These are phyloP conservation scores for Hedya salicella DNA, from an alignment of 2,888 invertebrate genomes.

Conservation along the genomic window DNA sequence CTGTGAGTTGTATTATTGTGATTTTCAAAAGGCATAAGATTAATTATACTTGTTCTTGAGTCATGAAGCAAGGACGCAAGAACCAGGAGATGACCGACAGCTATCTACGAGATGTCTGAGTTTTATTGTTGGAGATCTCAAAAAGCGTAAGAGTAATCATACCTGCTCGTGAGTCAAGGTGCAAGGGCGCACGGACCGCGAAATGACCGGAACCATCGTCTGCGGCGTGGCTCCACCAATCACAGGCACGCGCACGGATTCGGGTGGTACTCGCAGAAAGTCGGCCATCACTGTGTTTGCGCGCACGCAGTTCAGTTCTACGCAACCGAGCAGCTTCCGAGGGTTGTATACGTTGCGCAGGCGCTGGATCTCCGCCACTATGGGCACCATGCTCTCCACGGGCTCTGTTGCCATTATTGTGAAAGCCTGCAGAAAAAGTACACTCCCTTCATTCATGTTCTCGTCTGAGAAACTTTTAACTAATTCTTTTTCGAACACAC, in stretches of 20 bases:
- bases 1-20: too few relatives aligned
- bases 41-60: too few relatives aligned
- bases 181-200: conserved; percentile 85
- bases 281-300: conserved; percentile 89
- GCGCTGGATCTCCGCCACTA: conserved; percentile 88
- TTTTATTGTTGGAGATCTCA: too few relatives aligned
- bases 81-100: too few relatives aligned
- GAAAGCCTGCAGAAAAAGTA: conserved; percentile 62
- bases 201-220: conserved; percentile 89
- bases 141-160: too few relatives aligned
- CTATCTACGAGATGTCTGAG: too few relatives aligned
- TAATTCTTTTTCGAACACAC: too few relatives aligned
- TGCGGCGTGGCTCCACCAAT: conserved; percentile 88
- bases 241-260: conserved; percentile 87
- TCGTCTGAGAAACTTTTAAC: too few relatives aligned
- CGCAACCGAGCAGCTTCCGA: conserved; percentile 86
- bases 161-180: conserved; percentile 78
- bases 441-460: too few relatives aligned
- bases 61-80: too few relatives aligned
- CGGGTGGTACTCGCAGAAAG: conserved; percentile 85
- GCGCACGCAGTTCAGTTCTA: conserved; percentile 88
- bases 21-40: too few relatives aligned
- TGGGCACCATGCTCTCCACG: conserved; percentile 89
- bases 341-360: conserved; percentile 73
- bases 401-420: conserved; percentile 80